Evolutionary conservation across 2,888 invertebrate genomes (phyloP), one percentile per base, ranked within the genome.

Genomic region (Erynnis tages): DNA sequence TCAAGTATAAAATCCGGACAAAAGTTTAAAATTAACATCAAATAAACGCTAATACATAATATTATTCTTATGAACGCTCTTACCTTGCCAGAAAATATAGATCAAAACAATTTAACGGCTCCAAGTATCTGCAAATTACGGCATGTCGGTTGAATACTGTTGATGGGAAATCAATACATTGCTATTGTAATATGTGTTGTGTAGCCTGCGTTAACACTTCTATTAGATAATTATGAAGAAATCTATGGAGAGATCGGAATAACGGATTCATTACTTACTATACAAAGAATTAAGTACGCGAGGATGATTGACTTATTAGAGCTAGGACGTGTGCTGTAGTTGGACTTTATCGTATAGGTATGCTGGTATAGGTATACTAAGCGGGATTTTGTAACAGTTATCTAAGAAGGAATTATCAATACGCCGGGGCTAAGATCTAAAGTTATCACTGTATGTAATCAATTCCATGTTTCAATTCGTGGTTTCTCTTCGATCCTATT

Each of bases 121-220:
- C 84, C 81, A 78, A 82, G 83, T 87, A 82, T 87, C 82, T 85
- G 88, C 80, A 77, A 83, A 82, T 82, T 71, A 83, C 87, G 87
- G 88, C 79, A 83, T 82, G 79, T 88, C 83, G 80, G 80, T 86
- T 81, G 76, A 79, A 78, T 76, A 79, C 73, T 82, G 81, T 84
- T 76, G 82, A 76, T 85, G 81, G 82, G 75, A 89, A 89, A 83
- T 79, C 73, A 88, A 88, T 87, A 83, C 75, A 73, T 82, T 79
- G 74, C 87, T 89, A 89, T 88, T 89, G 88, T 88, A 87, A 88
- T 83, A 76, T 87, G 86, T 88, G 88, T 41, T 83, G 71, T 76
- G 74, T 82, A 86, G 88, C 87, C 87, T 87, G 88, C 84, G 61
- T 69, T 82, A 80, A 85, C 74, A 72, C 67, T 75, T 75, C 75